A percentile compares a stretch with the other conserved stretches of the same genome.
Evolutionary conservation across 1,140 invertebrate genomes (phyloP).

Genomic region (Calliphora vicina): DNA sequence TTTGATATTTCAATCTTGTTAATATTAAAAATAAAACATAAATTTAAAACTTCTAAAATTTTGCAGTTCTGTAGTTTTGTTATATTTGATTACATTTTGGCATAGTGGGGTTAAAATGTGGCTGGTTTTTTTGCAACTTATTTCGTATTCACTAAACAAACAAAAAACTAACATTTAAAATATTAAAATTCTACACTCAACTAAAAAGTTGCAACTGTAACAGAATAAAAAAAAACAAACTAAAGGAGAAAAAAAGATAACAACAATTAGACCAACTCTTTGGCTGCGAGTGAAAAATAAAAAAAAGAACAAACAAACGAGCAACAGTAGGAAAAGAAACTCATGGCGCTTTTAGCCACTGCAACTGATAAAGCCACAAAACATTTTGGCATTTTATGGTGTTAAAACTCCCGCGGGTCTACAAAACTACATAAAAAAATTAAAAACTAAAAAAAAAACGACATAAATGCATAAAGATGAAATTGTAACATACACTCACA

Average conservation of each 20-base stretch:
- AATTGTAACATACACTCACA: background rate
- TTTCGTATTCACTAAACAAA: background rate
- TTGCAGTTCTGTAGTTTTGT: too few species aligned
- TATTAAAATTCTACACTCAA: background rate
- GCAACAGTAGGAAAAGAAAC: background rate
- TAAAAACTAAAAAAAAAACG: background rate
- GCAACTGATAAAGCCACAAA: conserved; percentile 34
- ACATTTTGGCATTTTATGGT: conserved; percentile 27
- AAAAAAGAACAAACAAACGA: background rate
- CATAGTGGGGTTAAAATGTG: too few species aligned
- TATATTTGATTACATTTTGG: too few species aligned
- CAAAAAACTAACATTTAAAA: background rate
- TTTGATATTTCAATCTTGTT: too few species aligned
- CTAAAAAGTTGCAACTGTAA: background rate
- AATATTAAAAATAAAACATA: too few species aligned
- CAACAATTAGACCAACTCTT: background rate
- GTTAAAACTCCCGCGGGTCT: conserved; percentile 25
- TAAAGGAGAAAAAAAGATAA: background rate
- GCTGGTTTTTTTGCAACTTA: too few species aligned
- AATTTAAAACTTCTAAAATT: too few species aligned
- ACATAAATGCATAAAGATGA: background rate
- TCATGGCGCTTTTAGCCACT: background rate
- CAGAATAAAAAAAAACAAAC: background rate
- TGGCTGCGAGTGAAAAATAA: background rate
- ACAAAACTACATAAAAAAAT: background rate